Conservation (phyloP, 1,140 invertebrate species). For the Drosophila lacteicornis region DNA sequence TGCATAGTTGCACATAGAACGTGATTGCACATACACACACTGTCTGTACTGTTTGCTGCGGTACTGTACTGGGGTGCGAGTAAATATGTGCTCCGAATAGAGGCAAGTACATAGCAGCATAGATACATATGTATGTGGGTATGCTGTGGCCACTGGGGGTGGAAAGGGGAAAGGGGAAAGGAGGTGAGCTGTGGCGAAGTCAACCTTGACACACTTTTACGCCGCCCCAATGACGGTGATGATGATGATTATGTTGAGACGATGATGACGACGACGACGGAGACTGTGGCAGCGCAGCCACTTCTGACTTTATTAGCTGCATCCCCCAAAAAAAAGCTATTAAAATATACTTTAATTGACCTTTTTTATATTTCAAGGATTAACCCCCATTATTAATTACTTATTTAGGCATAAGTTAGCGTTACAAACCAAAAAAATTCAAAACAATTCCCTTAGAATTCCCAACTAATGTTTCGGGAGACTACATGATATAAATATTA, state of each 20-base stretch:
- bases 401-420: neutral
- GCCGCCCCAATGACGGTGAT: conserved; percentile 20
- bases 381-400: neutral
- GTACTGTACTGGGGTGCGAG: conserved; percentile 32
- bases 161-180: neutral
- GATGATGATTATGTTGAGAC: conserved; percentile 30
- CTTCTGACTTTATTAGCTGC: conserved; percentile 38
- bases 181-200: conserved; percentile 31
- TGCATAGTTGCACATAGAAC: conserved; percentile 67
- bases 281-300: conserved; percentile 41
- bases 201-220: conserved; percentile 59
- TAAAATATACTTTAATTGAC: neutral
- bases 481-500: neutral
- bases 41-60: neutral
- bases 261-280: conserved; percentile 2
- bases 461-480: neutral
- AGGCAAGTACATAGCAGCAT: conserved; percentile 53
- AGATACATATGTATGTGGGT: conserved; percentile 37
- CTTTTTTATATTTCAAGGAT: neutral
- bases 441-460: neutral
- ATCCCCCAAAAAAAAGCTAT: neutral
- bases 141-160: conserved; percentile 29
- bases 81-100: conserved; percentile 56
- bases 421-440: neutral
- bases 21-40: conserved; percentile 64